phyloP scores from a whole-genome alignment of 2,797 vertebrate species.

The Mormyrus hasselquistii region DNA sequence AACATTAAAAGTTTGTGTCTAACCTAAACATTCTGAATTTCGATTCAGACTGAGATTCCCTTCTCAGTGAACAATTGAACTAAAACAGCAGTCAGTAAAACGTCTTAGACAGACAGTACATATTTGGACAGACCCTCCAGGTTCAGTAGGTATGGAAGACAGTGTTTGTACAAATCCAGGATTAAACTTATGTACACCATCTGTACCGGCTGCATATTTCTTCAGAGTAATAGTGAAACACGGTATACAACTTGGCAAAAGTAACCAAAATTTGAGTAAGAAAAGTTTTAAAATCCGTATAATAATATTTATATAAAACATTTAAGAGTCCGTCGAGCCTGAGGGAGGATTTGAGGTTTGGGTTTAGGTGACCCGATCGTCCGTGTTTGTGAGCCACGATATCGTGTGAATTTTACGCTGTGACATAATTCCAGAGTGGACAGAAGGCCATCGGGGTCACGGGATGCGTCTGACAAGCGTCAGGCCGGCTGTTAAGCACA shows the following conservation, averaged over 20 bases:
- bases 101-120: conserved; percentile 25
- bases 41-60: not conserved
- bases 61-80: conserved; percentile 24
- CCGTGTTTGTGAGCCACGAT: not conserved
- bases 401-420: not conserved
- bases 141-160: conserved; percentile 26
- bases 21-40: not conserved
- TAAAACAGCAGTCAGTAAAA: conserved; percentile 50
- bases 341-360: not conserved
- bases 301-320: conserved; percentile 30
- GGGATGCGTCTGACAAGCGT: too few relatives aligned
- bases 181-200: conserved; percentile 12
- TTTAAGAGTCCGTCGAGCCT: not conserved
- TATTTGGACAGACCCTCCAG: not conserved
- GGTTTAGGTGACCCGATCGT: not conserved
- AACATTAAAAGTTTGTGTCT: not conserved
- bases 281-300: conserved; percentile 35
- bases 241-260: conserved; percentile 21
- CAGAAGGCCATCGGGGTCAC: not conserved
- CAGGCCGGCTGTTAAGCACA: not conserved
- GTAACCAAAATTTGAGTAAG: conserved; percentile 29
- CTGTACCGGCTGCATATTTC: conserved; percentile 31
- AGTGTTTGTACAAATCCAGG: conserved; percentile 54
- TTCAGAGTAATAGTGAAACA: conserved; percentile 33
- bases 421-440: not conserved